phyloP scores from a whole-genome alignment of 2,113 vertebrate species.

The Amphiprion percula region DNA sequence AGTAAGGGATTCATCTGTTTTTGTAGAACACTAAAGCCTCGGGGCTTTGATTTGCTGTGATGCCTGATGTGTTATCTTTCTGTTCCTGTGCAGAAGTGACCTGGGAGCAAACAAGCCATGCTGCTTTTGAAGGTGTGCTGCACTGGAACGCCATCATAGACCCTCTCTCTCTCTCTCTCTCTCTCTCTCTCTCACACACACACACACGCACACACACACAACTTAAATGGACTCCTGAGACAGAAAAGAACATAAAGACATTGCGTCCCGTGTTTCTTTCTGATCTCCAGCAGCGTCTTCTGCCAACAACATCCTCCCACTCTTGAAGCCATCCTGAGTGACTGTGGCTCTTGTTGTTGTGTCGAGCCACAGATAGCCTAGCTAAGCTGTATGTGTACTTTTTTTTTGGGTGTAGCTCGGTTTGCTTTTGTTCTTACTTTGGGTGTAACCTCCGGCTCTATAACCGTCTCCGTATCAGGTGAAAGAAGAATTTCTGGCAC shows the following conservation, averaged over 20 bases:
- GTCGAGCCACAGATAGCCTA: neutral
- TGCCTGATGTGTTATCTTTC: slow-evolving; percentile 9
- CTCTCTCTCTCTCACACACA: no score
- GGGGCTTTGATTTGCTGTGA: neutral
- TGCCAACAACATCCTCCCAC: neutral
- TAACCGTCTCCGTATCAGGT: neutral
- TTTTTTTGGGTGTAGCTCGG: slow-evolving; percentile 49
- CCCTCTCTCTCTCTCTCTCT: neutral
- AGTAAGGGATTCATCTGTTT: slow-evolving; percentile 2
- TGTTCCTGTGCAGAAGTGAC: slow-evolving; percentile 66
- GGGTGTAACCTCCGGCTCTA: slow-evolving; percentile 49
- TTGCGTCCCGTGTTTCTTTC: neutral
- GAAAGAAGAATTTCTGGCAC: slow-evolving; percentile 11
- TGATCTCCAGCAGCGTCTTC: slow-evolving; percentile 22
- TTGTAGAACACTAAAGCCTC: neutral
- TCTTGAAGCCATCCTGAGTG: slow-evolving; percentile 10
- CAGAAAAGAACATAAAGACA: neutral
- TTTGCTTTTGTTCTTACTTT: slow-evolving; percentile 39
- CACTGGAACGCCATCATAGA: slow-evolving; percentile 32
- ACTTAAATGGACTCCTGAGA: slow-evolving; percentile 6
- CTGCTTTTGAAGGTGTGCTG: slow-evolving; percentile 38
- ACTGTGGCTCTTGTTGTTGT: slow-evolving; percentile 21
- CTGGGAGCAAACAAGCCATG: slow-evolving; percentile 4
- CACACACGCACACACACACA: neutral
- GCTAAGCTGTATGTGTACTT: slow-evolving; percentile 37